Percentiles rank a stretch among this genome's conserved stretches.
Evolutionary conservation across 2,113 vertebrate species (phyloP).

Genomic region (Sturnus vulgaris): DNA sequence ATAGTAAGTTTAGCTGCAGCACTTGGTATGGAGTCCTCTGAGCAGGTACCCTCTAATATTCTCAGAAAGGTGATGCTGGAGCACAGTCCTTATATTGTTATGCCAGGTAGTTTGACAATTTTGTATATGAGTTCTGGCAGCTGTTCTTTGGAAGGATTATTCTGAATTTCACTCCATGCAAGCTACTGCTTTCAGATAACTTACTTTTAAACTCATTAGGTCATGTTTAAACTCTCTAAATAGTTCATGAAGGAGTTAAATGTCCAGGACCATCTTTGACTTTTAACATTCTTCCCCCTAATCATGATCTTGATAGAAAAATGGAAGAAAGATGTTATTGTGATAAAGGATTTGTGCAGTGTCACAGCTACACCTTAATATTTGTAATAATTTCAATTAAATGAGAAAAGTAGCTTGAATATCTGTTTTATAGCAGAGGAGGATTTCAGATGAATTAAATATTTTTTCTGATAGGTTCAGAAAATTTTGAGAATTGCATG

Average conservation of each 20-base stretch:
- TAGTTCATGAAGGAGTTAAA: not conserved
- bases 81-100: not conserved
- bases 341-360: not conserved
- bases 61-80: not conserved
- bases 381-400: not conserved
- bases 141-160: not conserved
- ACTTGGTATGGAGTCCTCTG: not conserved
- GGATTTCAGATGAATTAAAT: not conserved
- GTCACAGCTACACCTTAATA: not conserved
- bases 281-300: not conserved
- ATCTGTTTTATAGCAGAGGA: not conserved
- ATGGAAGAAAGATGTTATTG: not conserved
- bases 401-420: not conserved
- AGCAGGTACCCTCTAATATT: not conserved
- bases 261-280: not conserved
- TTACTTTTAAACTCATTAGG: not conserved
- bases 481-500: not conserved
- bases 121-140: not conserved
- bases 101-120: not conserved
- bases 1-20: not conserved
- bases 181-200: not conserved
- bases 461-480: not conserved
- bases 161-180: not conserved
- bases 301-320: not conserved
- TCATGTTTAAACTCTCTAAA: not conserved